Percentiles rank a stretch among this genome's conserved stretches.
Evolutionary conservation across 2,888 invertebrate genomes (phyloP).

Genomic region (Drosophila prolongata): DNA sequence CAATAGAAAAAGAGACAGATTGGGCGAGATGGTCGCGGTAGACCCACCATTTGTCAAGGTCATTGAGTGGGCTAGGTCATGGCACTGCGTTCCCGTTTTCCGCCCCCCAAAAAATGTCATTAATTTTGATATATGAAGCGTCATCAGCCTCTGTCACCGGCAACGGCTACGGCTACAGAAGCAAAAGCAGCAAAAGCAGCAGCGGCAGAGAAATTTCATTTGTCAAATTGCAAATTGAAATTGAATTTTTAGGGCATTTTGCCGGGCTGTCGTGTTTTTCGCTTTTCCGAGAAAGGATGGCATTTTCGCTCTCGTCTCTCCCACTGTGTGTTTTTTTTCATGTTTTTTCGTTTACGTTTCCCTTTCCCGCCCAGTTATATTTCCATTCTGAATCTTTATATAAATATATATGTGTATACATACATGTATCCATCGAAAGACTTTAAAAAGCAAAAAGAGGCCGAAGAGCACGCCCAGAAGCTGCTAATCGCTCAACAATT

Average conservation of each 20-base stretch:
- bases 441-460: constrained; percentile 84
- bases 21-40: constrained; percentile 2
- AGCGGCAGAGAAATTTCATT: constrained; percentile 62
- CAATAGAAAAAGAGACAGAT: constrained; percentile 12
- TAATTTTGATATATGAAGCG: constrained; percentile 62
- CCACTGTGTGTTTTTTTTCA: background rate
- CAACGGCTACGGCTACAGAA: constrained; percentile 4
- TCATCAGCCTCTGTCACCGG: constrained; percentile 23
- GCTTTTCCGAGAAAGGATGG: constrained; percentile 7
- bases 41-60: constrained; percentile 26
- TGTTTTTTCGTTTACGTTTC: constrained; percentile 9
- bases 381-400: constrained; percentile 17
- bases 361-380: background rate
- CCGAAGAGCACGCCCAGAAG: constrained; percentile 82
- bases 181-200: constrained; percentile 16
- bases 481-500: constrained; percentile 82
- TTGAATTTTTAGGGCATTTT: constrained; percentile 62
- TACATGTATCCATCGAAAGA: constrained; percentile 55
- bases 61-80: constrained; percentile 33
- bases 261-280: background rate
- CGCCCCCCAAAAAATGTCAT: constrained; percentile 49
- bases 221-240: constrained; percentile 76
- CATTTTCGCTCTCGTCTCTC: background rate
- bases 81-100: constrained; percentile 3
- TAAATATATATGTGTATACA: constrained; percentile 16